Evolutionary conservation across 2,888 invertebrate genomes (phyloP), one percentile per base, ranked within the genome.

Genomic region (Cosmopolites sordidus): DNA sequence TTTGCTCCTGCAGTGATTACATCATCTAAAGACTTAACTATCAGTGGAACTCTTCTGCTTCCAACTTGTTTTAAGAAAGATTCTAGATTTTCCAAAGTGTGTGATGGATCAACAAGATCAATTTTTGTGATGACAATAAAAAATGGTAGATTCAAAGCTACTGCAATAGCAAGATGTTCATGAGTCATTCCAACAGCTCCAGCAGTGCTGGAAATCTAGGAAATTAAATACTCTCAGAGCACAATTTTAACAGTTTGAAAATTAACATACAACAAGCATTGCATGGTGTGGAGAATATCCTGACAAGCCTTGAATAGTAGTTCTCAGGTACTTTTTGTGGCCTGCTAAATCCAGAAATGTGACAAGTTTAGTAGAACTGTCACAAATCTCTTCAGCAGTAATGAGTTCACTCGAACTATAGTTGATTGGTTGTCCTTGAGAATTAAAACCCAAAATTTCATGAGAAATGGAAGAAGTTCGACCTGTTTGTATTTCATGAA

Each of bases 281-380:
- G 88, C 90, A 72, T 89, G 90, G 74, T 97, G 94, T 1, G 96
- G 96, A 1, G 86, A 88, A 76, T 95, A 93, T 0, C 94, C 93
- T 2, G 92, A 92, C 30, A 98, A 77, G 0, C 97, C 98, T 73
- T 93, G 89, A 30, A 97, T 85, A 1, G 98, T 98, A 44, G 98
- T 98, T 58, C 91, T 82, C 71, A 97, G 83, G 71, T 98, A 99
- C 73, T 97, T 96, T 62, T 89, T 84, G 75, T 98, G 96, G 0
- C 98, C 98, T 2, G 97, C 97, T 63, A 98, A 78, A 75, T 99
- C 98, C 66, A 98, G 84, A 69, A 96, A 92, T 0, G 95, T 93
- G 0, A 99, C 89, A 22, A 99, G 77, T 74, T 96, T 97, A 5
- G 90, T 87, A 1, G 95, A 94, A 40, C 87, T 78, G 69, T 95